phyloP scores from a whole-genome alignment of 2,797 vertebrate species.

The Mormyrops boulengeri region DNA sequence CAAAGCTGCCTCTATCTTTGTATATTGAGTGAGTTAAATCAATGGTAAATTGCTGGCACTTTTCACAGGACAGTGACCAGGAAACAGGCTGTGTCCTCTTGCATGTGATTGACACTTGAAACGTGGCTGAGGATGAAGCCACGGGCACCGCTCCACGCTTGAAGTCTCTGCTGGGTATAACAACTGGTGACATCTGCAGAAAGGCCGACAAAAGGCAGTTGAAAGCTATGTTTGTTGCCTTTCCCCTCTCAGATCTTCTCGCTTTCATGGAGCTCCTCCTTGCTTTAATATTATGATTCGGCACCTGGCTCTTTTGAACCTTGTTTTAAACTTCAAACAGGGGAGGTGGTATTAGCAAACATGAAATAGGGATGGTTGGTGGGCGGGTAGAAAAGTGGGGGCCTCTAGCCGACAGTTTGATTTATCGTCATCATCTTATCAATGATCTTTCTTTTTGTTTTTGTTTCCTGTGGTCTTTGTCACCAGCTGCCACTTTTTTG shows the following conservation, averaged over 20 bases:
- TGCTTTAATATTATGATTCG: constrained; percentile 88
- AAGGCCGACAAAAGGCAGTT: constrained; percentile 79
- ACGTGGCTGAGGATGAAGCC: constrained; percentile 95
- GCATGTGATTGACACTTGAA: constrained; percentile 99
- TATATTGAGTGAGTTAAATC: constrained; percentile 90
- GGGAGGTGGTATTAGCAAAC: constrained; percentile 80
- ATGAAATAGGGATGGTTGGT: constrained; percentile 58
- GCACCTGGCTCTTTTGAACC: constrained; percentile 84
- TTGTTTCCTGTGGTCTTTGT: constrained; percentile 46
- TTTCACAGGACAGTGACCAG: constrained; percentile 99
- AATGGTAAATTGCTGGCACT: constrained; percentile 98
- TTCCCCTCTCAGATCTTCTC: constrained; percentile 80
- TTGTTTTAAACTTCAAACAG: constrained; percentile 81
- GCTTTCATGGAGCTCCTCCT: constrained; percentile 79
- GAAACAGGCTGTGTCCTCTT: constrained; percentile 83
- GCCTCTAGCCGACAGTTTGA: constrained; percentile 76
- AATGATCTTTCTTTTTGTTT: constrained; percentile 44
- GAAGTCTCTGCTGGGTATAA: constrained; percentile 87
- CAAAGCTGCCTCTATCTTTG: constrained; percentile 93
- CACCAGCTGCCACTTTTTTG: constrained; percentile 80
- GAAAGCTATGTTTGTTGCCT: constrained; percentile 83
- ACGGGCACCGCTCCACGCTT: constrained; percentile 95
- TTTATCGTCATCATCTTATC: constrained; percentile 80
- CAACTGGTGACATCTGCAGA: constrained; percentile 87
- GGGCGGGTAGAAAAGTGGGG: constrained; percentile 25